A percentile compares a stretch with the other conserved stretches of the same genome.
Conservation (phyloP, 2,797 vertebrate genomes). For the Podarcis siculus region DNA sequence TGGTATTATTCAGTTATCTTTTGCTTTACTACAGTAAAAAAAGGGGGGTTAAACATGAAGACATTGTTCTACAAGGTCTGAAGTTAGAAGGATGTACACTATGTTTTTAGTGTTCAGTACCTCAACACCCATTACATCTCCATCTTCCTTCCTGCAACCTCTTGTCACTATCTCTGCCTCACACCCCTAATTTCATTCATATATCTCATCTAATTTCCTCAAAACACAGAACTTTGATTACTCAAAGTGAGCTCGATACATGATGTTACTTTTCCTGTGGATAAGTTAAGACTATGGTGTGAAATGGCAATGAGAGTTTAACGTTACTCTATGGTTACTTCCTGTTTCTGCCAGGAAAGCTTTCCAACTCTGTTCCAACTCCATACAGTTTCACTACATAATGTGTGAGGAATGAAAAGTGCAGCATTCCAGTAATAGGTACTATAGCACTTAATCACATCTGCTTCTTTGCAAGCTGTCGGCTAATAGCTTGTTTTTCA, state of each 20-base stretch:
- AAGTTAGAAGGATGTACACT: not conserved
- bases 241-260: not conserved
- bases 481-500: slow-evolving; percentile 50
- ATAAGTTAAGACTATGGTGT: fast-evolving
- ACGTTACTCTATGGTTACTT: not conserved
- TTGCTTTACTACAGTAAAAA: not conserved
- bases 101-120: not conserved
- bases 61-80: not conserved
- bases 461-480: slow-evolving; percentile 40
- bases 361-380: not conserved
- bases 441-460: not conserved
- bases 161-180: not conserved
- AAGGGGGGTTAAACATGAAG: not conserved
- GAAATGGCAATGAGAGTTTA: not conserved
- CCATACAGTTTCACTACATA: not conserved
- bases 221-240: not conserved
- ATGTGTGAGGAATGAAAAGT: not conserved
- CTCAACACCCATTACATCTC: not conserved
- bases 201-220: not conserved
- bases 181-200: not conserved
- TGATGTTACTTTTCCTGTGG: not conserved
- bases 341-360: not conserved
- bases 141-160: not conserved
- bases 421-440: not conserved
- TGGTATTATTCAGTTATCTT: not conserved